Conservation (phyloP, 2,888 invertebrate species). For the Agonopterix subpropinquella region DNA sequence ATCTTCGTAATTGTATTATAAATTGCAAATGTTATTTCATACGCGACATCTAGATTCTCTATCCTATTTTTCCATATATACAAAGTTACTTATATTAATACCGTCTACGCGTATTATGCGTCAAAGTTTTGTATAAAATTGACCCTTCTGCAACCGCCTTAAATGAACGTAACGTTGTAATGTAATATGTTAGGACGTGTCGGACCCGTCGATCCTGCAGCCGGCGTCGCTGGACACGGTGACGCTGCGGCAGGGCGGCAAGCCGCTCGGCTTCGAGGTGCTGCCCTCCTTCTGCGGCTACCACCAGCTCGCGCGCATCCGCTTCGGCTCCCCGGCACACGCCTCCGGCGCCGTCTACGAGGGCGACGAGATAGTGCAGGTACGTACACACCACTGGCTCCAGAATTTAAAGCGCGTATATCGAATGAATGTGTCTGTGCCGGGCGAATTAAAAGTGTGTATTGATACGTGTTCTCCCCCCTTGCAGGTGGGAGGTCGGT, state of each 20-base stretch:
- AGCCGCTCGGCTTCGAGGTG: conserved; percentile 93
- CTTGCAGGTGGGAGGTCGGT: conserved; percentile 39
- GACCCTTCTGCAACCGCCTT: too few relatives aligned
- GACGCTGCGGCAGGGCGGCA: conserved; percentile 89
- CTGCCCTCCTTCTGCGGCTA: conserved; percentile 88
- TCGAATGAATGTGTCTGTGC: too few relatives aligned
- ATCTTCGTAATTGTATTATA: too few relatives aligned
- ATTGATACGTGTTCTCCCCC: neutral
- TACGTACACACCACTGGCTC: neutral
- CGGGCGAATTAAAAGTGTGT: neutral
- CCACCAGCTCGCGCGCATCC: conserved; percentile 89
- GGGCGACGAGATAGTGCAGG: conserved; percentile 92
- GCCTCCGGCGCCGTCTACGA: conserved; percentile 94
- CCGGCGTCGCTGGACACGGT: conserved; percentile 94
- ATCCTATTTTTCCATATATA: too few relatives aligned
- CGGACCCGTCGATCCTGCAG: conserved; percentile 93
- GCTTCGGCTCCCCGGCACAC: conserved; percentile 94
- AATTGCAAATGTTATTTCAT: too few relatives aligned
- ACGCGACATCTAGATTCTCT: too few relatives aligned
- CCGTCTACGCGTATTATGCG: too few relatives aligned
- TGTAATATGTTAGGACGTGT: conserved; percentile 71
- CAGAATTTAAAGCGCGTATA: too few relatives aligned
- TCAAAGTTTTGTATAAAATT: too few relatives aligned
- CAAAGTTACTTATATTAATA: too few relatives aligned
- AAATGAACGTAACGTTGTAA: too few relatives aligned